These are phyloP conservation scores for Teinopalpus imperialis DNA, from an alignment of 2,888 invertebrate genomes.

Conservation along the genomic window DNA sequence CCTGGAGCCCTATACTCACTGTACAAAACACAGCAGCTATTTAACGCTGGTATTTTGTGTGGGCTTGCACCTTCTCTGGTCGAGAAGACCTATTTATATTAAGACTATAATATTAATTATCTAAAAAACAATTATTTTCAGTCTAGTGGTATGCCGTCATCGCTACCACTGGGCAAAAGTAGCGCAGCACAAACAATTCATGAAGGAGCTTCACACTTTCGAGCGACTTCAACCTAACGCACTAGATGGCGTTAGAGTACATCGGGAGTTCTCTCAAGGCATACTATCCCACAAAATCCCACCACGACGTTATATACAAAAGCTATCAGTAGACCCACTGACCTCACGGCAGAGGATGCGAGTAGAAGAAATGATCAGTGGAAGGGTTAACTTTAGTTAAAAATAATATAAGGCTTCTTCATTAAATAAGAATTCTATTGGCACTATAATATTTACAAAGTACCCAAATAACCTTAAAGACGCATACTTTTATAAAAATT, in stretches of 20 bases:
- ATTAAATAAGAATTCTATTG: too few species aligned
- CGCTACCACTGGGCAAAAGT: slow-evolving; percentile 78
- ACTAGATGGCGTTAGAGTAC: slow-evolving; percentile 84
- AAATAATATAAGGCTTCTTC: too few species aligned
- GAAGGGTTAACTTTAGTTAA: slow-evolving; percentile 58
- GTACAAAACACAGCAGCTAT: too few species aligned
- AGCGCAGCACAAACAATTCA: slow-evolving; percentile 81
- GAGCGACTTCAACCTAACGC: slow-evolving; percentile 84
- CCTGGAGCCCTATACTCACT: too few species aligned
- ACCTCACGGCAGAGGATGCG: slow-evolving; percentile 64
- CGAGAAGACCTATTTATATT: too few species aligned
- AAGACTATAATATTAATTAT: too few species aligned
- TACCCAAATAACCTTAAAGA: too few species aligned
- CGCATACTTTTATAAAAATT: too few species aligned
- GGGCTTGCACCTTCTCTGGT: too few species aligned
- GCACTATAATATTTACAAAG: too few species aligned
- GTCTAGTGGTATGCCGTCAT: slow-evolving; percentile 84
- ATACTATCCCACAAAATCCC: slow-evolving; percentile 78
- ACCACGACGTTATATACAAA: slow-evolving; percentile 65
- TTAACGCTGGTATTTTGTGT: too few species aligned
- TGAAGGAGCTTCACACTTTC: slow-evolving; percentile 83
- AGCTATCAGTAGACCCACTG: slow-evolving; percentile 65
- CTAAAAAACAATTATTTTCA: too few species aligned
- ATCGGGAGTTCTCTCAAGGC: slow-evolving; percentile 83
- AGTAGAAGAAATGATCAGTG: slow-evolving; percentile 70